Evolutionary conservation across 2,113 vertebrate species (phyloP).

Genomic region (Eptesicus fuscus): DNA sequence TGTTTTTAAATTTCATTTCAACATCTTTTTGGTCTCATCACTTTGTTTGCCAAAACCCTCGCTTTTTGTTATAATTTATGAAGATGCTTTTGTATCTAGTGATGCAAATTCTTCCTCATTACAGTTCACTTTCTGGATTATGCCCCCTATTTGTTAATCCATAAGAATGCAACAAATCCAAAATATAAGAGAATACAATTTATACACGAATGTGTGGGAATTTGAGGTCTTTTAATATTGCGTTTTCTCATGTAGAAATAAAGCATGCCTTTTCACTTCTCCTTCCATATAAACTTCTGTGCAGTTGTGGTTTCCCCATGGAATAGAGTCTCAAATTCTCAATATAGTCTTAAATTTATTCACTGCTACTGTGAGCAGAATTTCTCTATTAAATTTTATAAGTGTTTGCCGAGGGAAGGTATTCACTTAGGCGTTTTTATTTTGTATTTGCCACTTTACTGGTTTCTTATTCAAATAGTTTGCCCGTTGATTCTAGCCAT

Average conservation of each 20-base stretch:
- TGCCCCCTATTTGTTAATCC: background rate
- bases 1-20: background rate
- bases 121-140: background rate
- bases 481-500: background rate
- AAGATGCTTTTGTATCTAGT: background rate
- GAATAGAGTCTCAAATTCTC: background rate
- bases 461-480: background rate
- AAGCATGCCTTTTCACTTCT: background rate
- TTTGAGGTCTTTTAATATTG: background rate
- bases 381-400: background rate
- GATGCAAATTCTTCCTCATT: background rate
- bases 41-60: background rate
- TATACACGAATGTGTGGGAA: background rate
- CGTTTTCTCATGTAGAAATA: slow-evolving; percentile 7
- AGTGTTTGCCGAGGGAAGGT: background rate
- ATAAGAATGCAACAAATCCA: background rate
- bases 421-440: slow-evolving; percentile 6
- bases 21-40: background rate
- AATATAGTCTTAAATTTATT: background rate
- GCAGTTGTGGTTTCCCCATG: background rate
- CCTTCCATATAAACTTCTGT: background rate
- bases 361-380: background rate
- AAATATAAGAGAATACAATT: background rate
- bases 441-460: background rate
- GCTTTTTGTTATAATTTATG: background rate